A percentile compares a stretch with the other conserved stretches of the same genome.
These are phyloP conservation scores for Ptychobarbus kaznakovi DNA, from an alignment of 2,797 vertebrate species.

Conservation along the genomic window DNA sequence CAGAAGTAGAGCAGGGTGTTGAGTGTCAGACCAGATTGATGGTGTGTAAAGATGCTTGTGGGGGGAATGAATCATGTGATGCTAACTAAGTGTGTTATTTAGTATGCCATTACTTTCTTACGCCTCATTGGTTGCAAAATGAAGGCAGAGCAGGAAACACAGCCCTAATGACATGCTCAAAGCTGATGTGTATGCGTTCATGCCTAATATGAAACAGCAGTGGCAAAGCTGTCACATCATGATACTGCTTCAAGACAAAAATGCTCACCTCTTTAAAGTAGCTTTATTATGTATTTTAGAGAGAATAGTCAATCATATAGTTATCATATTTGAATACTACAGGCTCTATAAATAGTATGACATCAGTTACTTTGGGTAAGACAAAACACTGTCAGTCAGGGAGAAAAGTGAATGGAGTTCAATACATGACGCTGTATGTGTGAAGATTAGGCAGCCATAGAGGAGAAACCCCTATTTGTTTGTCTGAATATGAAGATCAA, in stretches of 20 bases:
- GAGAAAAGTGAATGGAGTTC: not conserved
- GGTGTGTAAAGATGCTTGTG: conserved; percentile 24
- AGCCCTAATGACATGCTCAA: conserved; percentile 9
- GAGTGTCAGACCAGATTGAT: conserved; percentile 48
- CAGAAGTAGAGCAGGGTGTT: conserved; percentile 35
- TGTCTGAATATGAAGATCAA: conserved; percentile 6
- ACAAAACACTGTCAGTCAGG: not conserved
- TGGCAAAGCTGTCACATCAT: conserved; percentile 7
- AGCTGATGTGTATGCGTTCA: not conserved
- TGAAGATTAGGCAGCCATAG: not conserved
- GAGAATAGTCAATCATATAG: not conserved
- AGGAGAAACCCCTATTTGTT: not conserved
- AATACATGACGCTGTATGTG: not conserved
- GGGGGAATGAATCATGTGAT: conserved; percentile 20
- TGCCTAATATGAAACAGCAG: conserved; percentile 27
- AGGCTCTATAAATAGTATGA: not conserved
- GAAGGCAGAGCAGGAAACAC: conserved; percentile 27
- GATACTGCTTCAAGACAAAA: not conserved
- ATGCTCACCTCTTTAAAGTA: not conserved
- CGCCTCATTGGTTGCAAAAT: conserved; percentile 37
- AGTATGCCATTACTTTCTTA: not conserved
- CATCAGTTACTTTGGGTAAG: not conserved
- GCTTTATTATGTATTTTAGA: not conserved
- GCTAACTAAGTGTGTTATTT: conserved; percentile 9
- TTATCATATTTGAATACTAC: not conserved